These are phyloP conservation scores for Diaprepes abbreviatus DNA, from an alignment of 2,888 invertebrate species.

Conservation along the genomic window DNA sequence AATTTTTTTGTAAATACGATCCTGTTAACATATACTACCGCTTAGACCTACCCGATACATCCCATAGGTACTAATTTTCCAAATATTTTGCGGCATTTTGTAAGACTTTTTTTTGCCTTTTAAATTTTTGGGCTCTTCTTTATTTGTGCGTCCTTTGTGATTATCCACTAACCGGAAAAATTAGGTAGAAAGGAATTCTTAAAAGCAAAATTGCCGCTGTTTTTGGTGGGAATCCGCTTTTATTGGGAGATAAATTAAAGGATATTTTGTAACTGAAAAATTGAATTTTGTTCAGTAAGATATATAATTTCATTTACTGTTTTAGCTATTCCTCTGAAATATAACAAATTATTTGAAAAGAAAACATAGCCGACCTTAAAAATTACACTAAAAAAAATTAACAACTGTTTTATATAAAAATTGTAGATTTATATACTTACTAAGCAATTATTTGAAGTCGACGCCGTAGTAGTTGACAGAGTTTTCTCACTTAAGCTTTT, in stretches of 20 bases:
- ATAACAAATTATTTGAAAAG: too few species aligned
- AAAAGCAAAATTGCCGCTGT: slow-evolving; percentile 19
- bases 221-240: slow-evolving; percentile 12
- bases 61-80: slow-evolving; percentile 34
- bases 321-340: too few species aligned
- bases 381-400: too few species aligned
- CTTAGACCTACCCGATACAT: slow-evolving; percentile 12
- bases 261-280: background rate
- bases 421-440: too few species aligned
- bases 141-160: slow-evolving; percentile 34
- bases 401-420: too few species aligned
- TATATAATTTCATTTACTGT: too few species aligned
- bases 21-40: background rate
- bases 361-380: too few species aligned
- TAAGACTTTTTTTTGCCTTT: slow-evolving; percentile 31
- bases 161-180: slow-evolving; percentile 42
- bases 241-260: background rate
- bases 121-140: slow-evolving; percentile 30
- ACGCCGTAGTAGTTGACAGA: too few species aligned
- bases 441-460: too few species aligned
- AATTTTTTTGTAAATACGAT: background rate
- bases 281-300: background rate
- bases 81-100: slow-evolving; percentile 32
- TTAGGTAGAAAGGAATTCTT: slow-evolving; percentile 31
- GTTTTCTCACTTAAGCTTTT: too few species aligned